Base-by-base conservation (phyloP, 2,888 invertebrate genomes). In the Miltochrista miniata region DNA sequence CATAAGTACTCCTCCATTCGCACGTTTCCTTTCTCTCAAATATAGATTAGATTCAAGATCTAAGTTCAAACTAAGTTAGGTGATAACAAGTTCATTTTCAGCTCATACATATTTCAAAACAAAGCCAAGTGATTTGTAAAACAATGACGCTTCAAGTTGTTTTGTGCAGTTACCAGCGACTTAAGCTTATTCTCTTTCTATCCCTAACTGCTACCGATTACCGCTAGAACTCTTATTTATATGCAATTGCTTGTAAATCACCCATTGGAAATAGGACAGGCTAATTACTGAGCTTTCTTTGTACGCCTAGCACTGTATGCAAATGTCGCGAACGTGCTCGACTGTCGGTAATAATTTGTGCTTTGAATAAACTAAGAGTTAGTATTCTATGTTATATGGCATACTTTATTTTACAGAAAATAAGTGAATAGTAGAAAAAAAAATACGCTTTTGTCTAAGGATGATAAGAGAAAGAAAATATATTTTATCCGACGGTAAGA, bases 321-420 rank as follows among this genome's bases (percentile, higher is more conserved):
- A 63, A 73, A 76, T 66, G 73, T 61, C 45, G 48, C 42, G 66
- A 61, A 74, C 77, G 77, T 78, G 77, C 70, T 62, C 51, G 40
- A 52, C 56, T 57, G 65, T 69, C 63, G 63, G 52, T 51, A 55
- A 56, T 36, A 55, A 39, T 53, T 53, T 52, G 56, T 52, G 54
- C 54, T 59, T 52, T 45, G 65, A 65, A 65, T 68, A 59, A 56
- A 57, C 58, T 37, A 31, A 3, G 8, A 29, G 30, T 51, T 2
- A 13, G 18, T 7, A 11, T 37, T 38, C 43, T 43, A 44, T 34
- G 38, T 38, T 38, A 38, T 11, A 10, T 44, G 1, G 9, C 13
- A 14, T 33, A 18, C 13, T n/a, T 0, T 15, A 13, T 48, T 13
- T n/a, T n/a, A 10, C 18, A 11, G 7, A 35, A 11, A 12, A 11